Evolutionary conservation across 2,113 vertebrate genomes (phyloP).

Genomic region (Pteronura brasiliensis): DNA sequence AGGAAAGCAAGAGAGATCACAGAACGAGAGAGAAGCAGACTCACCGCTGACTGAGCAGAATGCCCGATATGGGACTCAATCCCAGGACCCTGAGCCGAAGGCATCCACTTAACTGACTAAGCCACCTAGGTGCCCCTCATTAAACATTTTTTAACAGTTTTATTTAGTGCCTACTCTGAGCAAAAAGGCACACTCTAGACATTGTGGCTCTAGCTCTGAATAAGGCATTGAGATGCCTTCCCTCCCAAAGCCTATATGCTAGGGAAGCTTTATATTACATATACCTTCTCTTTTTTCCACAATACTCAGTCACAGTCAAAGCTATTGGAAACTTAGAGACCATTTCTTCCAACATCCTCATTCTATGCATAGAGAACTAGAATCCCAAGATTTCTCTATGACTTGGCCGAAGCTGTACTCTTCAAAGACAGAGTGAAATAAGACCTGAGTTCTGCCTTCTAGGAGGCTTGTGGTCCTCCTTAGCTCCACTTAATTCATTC

Average conservation of each 20-base stretch:
- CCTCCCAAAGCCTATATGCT: background rate
- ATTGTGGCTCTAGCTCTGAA: background rate
- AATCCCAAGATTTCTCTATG: background rate
- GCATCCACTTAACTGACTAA: background rate
- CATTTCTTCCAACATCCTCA: background rate
- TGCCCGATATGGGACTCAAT: background rate
- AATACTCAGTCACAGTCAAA: background rate
- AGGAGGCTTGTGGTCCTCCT: background rate
- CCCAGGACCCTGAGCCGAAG: background rate
- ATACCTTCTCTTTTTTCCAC: background rate
- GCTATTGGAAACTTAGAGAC: background rate
- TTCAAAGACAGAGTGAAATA: background rate
- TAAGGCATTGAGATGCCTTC: background rate
- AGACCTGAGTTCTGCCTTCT: background rate
- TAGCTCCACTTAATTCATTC: background rate
- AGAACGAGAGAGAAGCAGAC: background rate
- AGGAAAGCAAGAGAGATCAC: background rate
- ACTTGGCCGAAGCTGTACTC: background rate
- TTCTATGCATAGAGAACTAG: background rate
- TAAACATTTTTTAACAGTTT: background rate
- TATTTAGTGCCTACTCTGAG: background rate
- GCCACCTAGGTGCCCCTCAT: background rate
- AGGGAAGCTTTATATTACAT: background rate
- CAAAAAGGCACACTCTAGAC: background rate
- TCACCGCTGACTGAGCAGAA: background rate